Conservation (phyloP, 2,113 vertebrate genomes). For the Pollachius pollachius region DNA sequence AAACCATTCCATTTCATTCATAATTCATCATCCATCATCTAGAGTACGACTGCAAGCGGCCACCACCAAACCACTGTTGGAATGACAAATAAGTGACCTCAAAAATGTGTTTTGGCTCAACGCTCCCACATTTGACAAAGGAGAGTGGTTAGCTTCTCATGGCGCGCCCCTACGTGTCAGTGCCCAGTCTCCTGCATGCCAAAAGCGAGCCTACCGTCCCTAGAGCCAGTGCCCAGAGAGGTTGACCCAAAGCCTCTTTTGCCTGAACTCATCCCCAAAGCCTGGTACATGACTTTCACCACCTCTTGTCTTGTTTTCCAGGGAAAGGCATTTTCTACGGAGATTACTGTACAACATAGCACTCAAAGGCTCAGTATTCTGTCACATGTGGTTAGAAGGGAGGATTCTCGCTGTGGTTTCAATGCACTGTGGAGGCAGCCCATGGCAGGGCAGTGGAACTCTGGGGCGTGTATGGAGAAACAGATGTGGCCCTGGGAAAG, state of each 20-base stretch:
- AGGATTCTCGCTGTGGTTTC: slow-evolving; percentile 5
- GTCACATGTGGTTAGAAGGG: slow-evolving; percentile 12
- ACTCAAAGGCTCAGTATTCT: slow-evolving; percentile 9
- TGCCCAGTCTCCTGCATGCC: neutral
- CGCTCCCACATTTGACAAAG: too few species aligned
- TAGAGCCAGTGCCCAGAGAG: slow-evolving; percentile 16
- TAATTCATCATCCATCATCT: too few species aligned
- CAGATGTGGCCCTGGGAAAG: slow-evolving; percentile 48
- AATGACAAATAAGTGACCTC: too few species aligned
- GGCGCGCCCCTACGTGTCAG: too few species aligned
- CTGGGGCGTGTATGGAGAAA: slow-evolving; percentile 20
- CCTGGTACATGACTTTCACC: slow-evolving; percentile 4
- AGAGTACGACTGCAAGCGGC: too few species aligned
- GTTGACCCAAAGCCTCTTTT: slow-evolving; percentile 7
- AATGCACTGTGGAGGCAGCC: slow-evolving; percentile 13
- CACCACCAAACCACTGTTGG: too few species aligned
- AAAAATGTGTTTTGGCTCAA: too few species aligned
- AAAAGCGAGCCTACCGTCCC: slow-evolving; percentile 8
- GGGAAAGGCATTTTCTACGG: slow-evolving; percentile 12
- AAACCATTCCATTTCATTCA: too few species aligned
- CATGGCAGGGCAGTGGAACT: slow-evolving; percentile 3
- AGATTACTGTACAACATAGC: slow-evolving; percentile 16
- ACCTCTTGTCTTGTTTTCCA: neutral
- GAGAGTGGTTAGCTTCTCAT: too few species aligned
- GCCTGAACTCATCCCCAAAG: slow-evolving; percentile 3